Base-by-base conservation (phyloP, 2,888 invertebrate genomes). In the Bibio marci region DNA sequence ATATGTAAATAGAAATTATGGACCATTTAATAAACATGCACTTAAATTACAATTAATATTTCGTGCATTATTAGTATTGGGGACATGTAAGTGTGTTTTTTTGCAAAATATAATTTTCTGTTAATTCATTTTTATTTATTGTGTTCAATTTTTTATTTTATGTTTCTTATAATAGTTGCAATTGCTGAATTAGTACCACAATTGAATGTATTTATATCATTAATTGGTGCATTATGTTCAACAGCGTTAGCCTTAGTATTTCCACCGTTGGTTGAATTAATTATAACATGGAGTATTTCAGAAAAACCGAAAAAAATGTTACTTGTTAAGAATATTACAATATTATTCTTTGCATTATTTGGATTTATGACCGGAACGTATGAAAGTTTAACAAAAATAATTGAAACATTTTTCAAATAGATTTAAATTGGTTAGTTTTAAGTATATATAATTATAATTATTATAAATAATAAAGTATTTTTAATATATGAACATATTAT, bases 201-300 rank as follows among this genome's bases (percentile, higher is more conserved):
- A 48, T 63, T 94, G 44, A 79, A 80, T 3, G 65, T 87, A 2
- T 86, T 92, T 61, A 92, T 94, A 48, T 90, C 91, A 0, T 60
- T 94, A 44, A 85, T 94, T 22, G 94, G 94, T 5, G 87, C 92
- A 0, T 70, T 92, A 1, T 86, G 88, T 54, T 85, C 87, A 48
- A 81, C 90, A 5, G 76, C 85, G 0, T 62, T 94, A 44, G 90
- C 90, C 0, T 67, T 94, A 28, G 69, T 92, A 30, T 82, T 92
- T 54, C 92, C 92, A 2, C 85, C 91, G 0, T 67, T 88, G 40
- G 76, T 92, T 44, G 83, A 92, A 51, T 64, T 90, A 46, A 77
- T 87, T 5, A 67, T 73, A 1, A 64, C 67, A 42, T 77, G 75
- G 53, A 72, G 73, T 46, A 70, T 68, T 35, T 62, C 67, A 2